Evolutionary conservation across 2,797 vertebrate genomes (phyloP), one percentile per base, ranked within the genome.

Genomic region (Ateles fusciceps): DNA sequence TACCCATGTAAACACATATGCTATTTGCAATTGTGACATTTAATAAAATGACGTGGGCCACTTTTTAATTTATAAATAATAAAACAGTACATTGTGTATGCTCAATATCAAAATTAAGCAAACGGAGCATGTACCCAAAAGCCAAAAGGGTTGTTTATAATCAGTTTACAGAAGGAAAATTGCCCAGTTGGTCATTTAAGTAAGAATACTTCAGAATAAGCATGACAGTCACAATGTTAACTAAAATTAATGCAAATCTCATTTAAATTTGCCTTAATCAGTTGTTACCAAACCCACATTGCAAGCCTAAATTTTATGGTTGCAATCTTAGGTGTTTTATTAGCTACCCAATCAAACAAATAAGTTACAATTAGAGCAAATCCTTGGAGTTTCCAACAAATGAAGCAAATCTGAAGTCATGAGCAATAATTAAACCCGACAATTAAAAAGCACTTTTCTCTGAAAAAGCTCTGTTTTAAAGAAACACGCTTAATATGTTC

Each of bases 361-460:
- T 10, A 44, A 93, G 87, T 36, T 59, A 87, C 14, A 81, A 90
- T 61, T 42, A 68, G 44, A 95, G 30, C 89, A 84, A 95, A 93
- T 89, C 48, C 61, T 78, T 79, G 33, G 44, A 94, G 7, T 89
- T 95, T n/a, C 71, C 68, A 92, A 76, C 81, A 91, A 95, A 94
- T 19, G n/a, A 94, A 94, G 30, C 46, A 95, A 97, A 91, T 94
- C 68, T 85, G 75, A 85, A 68, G 46, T 68, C 92, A 97, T 50
- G 86, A 92, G 22, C 55, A 94, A 52, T 57, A 75, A 92, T 50
- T 90, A 90, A 93, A 79, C n/a, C 17, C 72, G n/a, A 94, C 26
- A 93, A 89, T 78, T 64, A 71, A 14, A 96, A 85, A 80, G 42
- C 21, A 75, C 76, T 85, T 91, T 97, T 80, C 79, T 86, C 80